Base-by-base conservation (phyloP, 2,888 invertebrate genomes). In the Ormia ochracea region DNA sequence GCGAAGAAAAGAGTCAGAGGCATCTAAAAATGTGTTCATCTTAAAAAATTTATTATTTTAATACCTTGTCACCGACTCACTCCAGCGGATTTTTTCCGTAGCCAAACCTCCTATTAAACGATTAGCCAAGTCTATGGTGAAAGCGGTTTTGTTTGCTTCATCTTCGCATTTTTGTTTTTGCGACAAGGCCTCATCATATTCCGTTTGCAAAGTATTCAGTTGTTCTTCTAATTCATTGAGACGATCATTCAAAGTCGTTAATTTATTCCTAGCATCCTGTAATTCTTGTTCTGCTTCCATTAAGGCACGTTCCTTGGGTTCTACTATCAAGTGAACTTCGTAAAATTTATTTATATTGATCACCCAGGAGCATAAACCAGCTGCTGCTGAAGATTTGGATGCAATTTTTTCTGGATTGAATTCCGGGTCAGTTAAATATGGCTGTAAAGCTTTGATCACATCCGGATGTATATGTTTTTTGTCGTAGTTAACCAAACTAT, bases 351-450 rank as follows among this genome's bases (percentile, higher is more conserved):
- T 86, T 82, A 98, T 97, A 89, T 98, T 98, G 83, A 96, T 94
- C 1, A 96, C 98, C 97, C 98, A 98, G 1, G 97, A 94, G 87
- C 97, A 98, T 7, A 98, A 91, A 23, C 98, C 96, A 65, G 97
- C 96, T 19, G 98, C 98, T 14, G 98, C 98, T 33, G 93, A 92
- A 0, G 98, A 98, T 90, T 98, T 98, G 0, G 93, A 91, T 83
- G 93, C 89, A 85, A 98, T 95, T 82, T 95, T 94, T 41, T 96
- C 96, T 0, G 96, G 94, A 83, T 93, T 93, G 88, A 98, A 98
- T 83, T 97, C 96, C 10, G 93, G 92, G 86, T 94, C 91, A 2
- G 86, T 88, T 28, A 91, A 86, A 78, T 91, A 91, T 0, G 90
- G 90, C 77, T 90, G 91, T 28, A 94, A 90, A 7, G 96, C 96